Percentiles rank a stretch among this genome's conserved stretches.
phyloP scores from a whole-genome alignment of 2,888 invertebrate genomes.

The Cantharis rustica region DNA sequence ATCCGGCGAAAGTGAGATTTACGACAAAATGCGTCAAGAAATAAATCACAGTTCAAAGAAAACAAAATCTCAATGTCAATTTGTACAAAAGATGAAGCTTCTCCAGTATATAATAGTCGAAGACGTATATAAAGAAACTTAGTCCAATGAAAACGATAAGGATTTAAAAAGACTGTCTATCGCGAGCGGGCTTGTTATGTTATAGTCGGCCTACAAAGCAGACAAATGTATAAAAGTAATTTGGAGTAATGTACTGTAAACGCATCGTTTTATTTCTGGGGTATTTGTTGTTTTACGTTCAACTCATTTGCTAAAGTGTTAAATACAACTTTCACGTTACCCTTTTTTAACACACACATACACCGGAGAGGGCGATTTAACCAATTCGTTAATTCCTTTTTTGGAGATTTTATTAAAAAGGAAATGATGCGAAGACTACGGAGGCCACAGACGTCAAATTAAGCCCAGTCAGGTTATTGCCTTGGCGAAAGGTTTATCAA shows the following conservation, averaged over 20 bases:
- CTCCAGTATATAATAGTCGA: slow-evolving; percentile 28
- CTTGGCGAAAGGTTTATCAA: background rate
- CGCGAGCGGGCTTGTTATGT: slow-evolving; percentile 32
- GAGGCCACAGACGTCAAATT: background rate
- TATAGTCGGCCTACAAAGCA: slow-evolving; percentile 24
- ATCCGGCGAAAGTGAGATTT: slow-evolving; percentile 21
- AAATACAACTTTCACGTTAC: slow-evolving; percentile 16
- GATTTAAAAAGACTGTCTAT: slow-evolving; percentile 34
- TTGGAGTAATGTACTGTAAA: slow-evolving; percentile 29
- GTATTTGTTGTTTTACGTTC: background rate
- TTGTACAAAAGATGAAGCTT: slow-evolving; percentile 29
- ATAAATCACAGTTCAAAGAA: slow-evolving; percentile 30
- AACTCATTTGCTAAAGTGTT: slow-evolving; percentile 21
- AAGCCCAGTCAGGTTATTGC: background rate
- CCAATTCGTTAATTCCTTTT: background rate
- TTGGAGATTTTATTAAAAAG: background rate
- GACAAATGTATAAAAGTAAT: slow-evolving; percentile 28
- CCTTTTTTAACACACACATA: background rate
- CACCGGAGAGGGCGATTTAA: background rate
- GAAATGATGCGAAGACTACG: background rate
- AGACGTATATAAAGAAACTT: slow-evolving; percentile 23
- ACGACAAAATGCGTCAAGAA: slow-evolving; percentile 17
- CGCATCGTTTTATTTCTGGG: slow-evolving; percentile 19
- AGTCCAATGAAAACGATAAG: slow-evolving; percentile 30
- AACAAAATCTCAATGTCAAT: slow-evolving; percentile 37